Percentiles rank a stretch among this genome's conserved stretches.
These are phyloP conservation scores for Macrostomum lignano DNA, from an alignment of 1,140 invertebrate genomes.

Conservation along the genomic window DNA sequence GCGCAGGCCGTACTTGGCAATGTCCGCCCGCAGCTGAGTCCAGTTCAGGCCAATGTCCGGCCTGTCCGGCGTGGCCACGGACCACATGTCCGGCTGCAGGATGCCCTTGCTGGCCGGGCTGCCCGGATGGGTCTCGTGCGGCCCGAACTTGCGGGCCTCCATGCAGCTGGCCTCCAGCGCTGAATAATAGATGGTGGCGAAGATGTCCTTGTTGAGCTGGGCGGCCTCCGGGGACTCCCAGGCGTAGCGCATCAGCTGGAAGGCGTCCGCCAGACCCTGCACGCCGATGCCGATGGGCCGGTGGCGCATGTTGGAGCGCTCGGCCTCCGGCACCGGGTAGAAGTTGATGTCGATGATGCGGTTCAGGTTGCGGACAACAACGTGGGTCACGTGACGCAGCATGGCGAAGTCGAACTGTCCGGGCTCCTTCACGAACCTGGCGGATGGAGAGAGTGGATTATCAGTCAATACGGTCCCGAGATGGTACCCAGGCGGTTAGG, in stretches of 20 bases:
- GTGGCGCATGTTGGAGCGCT: slow-evolving; percentile 59
- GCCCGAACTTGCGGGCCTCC: slow-evolving; percentile 51
- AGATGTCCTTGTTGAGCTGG: slow-evolving; percentile 70
- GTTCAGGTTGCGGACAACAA: slow-evolving; percentile 66
- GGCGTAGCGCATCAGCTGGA: slow-evolving; percentile 68
- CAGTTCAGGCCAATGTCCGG: slow-evolving; percentile 48
- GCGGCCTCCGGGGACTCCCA: slow-evolving; percentile 50
- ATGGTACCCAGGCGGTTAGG: too few species aligned
- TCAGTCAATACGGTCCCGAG: too few species aligned
- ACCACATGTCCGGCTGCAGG: slow-evolving; percentile 94
- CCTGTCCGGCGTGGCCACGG: slow-evolving; percentile 46
- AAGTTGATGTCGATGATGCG: slow-evolving; percentile 89
- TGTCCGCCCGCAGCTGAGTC: slow-evolving; percentile 49
- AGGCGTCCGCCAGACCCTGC: slow-evolving; percentile 80
- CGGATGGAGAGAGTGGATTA: too few species aligned
- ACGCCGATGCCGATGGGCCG: slow-evolving; percentile 81
- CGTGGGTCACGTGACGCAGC: slow-evolving; percentile 57
- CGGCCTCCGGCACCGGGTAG: slow-evolving; percentile 61
- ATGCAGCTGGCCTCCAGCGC: slow-evolving; percentile 84
- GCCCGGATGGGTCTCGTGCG: slow-evolving; percentile 66
- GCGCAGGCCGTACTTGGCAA: slow-evolving; percentile 53
- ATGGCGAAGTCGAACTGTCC: slow-evolving; percentile 57
- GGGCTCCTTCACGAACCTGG: too few species aligned
- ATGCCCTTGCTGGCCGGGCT: slow-evolving; percentile 75
- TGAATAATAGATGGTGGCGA: slow-evolving; percentile 92